Conservation (phyloP, 2,113 vertebrate species). For the Nymphicus hollandicus region DNA sequence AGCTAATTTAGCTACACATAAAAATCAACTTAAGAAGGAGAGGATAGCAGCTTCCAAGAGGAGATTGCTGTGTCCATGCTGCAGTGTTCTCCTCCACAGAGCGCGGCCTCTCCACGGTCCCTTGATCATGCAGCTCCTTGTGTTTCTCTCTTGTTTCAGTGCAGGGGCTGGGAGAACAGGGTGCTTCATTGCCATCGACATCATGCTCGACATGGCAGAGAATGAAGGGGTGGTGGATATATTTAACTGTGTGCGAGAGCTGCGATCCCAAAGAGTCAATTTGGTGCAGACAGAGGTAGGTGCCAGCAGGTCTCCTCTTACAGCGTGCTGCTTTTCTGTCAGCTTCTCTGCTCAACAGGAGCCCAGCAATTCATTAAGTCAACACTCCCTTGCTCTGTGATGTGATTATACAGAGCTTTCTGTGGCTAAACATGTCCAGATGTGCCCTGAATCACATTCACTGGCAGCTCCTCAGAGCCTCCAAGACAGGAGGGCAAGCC, state of each 20-base stretch:
- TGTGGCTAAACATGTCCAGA: background rate
- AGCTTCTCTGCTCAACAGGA: background rate
- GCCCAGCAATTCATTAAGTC: background rate
- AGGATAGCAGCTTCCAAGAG: background rate
- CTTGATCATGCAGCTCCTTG: background rate
- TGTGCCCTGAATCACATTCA: background rate
- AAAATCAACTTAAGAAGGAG: background rate
- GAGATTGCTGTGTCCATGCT: background rate
- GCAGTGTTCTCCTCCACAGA: background rate
- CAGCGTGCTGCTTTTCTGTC: background rate
- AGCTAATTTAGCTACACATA: background rate
- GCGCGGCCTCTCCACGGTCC: background rate
- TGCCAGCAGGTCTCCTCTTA: background rate
- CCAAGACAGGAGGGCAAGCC: conserved; percentile 9
- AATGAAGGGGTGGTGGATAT: conserved; percentile 97
- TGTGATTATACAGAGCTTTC: background rate
- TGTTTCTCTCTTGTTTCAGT: conserved; percentile 56
- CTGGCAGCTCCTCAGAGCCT: background rate
- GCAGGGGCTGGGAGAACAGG: conserved; percentile 94
- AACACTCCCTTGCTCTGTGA: background rate
- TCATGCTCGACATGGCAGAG: conserved; percentile 99
- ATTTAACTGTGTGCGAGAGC: conserved; percentile 97
- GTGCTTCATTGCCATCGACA: conserved; percentile 96
- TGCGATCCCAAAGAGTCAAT: conserved; percentile 94
- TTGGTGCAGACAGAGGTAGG: conserved; percentile 96